Evolutionary conservation across 2,888 invertebrate species (phyloP), one percentile per base, ranked within the genome.

Genomic region (Cantharis flavilabris): DNA sequence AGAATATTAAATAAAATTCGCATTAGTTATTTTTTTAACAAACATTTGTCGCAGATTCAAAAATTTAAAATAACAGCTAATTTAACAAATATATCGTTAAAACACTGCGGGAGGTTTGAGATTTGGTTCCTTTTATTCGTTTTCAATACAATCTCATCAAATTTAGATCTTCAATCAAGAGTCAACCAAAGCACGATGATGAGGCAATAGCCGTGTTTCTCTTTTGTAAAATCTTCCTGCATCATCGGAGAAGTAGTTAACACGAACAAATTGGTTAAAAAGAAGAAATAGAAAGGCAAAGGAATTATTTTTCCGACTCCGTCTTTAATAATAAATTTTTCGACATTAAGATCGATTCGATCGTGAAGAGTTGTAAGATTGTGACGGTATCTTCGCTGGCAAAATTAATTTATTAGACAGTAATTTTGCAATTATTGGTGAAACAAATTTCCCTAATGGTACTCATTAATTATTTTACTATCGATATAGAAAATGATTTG

Each of bases 1-100:
- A 84, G 85, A 86, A 87, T 85, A 85, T 85, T 85, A 85, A 87
- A 87, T 87, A 85, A 86, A 86, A 85, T 85, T 85, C 83, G 76
- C 79, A 79, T 79, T 79, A 76, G 76, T 76, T 78, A 78, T 75
- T 75, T 70, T 72, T 72, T 77, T 77, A 75, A 75, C 75, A 75
- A 75, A 78, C 75, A 75, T 72, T 72, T 78, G 75, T 26, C 67
- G 73, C 69, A 67, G 72, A 71, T 77, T 74, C 69, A 30, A 63
- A 16, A 33, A 70, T 74, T 63, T 49, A 64, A 74, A 74, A 64
- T 26, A 23, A 28, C 18, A 10, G 33, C 33, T 13, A 33, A 33
- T 33, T 33, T 33, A 33, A 33, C 33, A 33, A 33, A 33, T n/a
- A 13, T n/a, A n/a, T n/a, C 33, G 33, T 33, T 11, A 13, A 33